Conservation (phyloP, 2,888 invertebrate genomes). For the Nudaria mundana region DNA sequence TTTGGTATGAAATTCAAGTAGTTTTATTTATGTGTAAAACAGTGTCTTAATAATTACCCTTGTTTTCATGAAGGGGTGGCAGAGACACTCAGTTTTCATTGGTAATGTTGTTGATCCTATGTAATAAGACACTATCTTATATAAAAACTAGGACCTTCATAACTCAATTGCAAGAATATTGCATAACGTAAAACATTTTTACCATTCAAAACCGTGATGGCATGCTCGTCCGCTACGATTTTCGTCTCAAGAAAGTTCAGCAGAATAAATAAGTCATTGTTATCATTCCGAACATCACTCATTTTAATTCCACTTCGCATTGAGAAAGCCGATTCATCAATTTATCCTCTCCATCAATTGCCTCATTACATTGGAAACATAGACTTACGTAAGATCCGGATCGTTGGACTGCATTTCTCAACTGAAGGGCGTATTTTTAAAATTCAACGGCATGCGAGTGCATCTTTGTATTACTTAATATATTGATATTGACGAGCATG, state of each 20-base stretch:
- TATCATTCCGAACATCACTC: slow-evolving; percentile 61
- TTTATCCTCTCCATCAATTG: slow-evolving; percentile 63
- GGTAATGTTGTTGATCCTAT: no score
- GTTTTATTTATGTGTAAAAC: no score
- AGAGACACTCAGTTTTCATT: no score
- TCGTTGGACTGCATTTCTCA: slow-evolving; percentile 53
- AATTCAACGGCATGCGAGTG: slow-evolving; percentile 44
- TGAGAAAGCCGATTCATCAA: slow-evolving; percentile 53
- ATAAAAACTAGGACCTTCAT: no score
- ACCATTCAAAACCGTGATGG: neutral
- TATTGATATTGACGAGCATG: slow-evolving; percentile 33
- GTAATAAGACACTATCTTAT: no score
- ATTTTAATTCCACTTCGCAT: slow-evolving; percentile 57
- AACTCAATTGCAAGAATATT: no score
- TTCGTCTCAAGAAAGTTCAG: slow-evolving; percentile 29
- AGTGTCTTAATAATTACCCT: no score
- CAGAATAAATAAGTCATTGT: slow-evolving; percentile 61
- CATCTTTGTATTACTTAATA: slow-evolving; percentile 38
- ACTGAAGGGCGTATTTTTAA: slow-evolving; percentile 55
- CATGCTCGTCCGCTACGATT: slow-evolving; percentile 31
- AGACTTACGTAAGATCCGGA: slow-evolving; percentile 39
- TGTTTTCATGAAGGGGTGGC: no score
- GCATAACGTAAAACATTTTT: no score
- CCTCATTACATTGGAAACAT: slow-evolving; percentile 59
- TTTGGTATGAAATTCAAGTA: no score